Percentiles rank a stretch among this genome's conserved stretches.
phyloP scores from a whole-genome alignment of 2,113 vertebrate genomes.

The Leiothrix lutea region DNA sequence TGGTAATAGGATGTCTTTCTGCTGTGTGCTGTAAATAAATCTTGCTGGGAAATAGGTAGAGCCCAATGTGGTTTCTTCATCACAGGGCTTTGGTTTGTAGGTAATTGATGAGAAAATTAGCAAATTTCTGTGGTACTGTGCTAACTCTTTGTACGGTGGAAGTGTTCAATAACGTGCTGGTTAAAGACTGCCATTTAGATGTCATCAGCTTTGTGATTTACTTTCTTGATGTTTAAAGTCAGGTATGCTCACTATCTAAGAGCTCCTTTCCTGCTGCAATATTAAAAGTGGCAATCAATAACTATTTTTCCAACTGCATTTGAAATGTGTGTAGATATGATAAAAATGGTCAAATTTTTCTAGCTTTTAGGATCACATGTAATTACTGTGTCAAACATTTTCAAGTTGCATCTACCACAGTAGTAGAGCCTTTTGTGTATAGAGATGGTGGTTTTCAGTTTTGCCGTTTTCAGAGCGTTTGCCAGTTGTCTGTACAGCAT shows the following conservation, averaged over 20 bases:
- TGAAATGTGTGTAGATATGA: not conserved
- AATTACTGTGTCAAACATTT: not conserved
- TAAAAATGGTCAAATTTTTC: not conserved
- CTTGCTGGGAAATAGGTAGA: not conserved
- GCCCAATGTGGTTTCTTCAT: not conserved
- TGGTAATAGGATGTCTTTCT: not conserved
- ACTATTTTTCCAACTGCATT: not conserved
- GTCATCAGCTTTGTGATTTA: not conserved
- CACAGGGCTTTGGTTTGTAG: not conserved
- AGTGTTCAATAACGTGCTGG: not conserved
- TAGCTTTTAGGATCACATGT: not conserved
- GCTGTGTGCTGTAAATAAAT: slow-evolving; percentile 10
- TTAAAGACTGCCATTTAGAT: not conserved
- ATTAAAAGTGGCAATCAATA: not conserved
- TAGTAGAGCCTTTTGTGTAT: not conserved
- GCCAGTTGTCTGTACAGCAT: not conserved
- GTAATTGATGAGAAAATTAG: slow-evolving; percentile 10
- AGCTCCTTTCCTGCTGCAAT: not conserved
- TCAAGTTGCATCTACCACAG: not conserved
- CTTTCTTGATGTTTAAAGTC: not conserved
- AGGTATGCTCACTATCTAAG: not conserved
- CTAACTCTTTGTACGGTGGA: not conserved
- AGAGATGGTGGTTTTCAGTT: not conserved
- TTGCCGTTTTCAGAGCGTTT: not conserved
- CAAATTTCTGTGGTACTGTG: not conserved